Percentiles rank a stretch among this genome's conserved stretches.
These are phyloP conservation scores for Bombus affinis DNA, from an alignment of 1,140 invertebrate genomes.

Conservation along the genomic window DNA sequence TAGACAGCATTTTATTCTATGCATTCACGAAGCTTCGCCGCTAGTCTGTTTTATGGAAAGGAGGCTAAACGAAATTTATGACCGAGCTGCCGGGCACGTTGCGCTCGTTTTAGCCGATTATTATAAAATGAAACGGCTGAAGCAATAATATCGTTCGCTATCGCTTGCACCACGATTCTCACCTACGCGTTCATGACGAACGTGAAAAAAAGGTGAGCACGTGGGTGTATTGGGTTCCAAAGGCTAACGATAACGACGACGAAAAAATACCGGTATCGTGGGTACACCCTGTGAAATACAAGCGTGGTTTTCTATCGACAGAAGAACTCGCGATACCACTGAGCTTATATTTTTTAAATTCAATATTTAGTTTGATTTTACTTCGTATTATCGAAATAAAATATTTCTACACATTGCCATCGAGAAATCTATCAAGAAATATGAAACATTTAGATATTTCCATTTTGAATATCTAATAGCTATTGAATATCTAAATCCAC, in stretches of 20 bases:
- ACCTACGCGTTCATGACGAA: slow-evolving; percentile 4
- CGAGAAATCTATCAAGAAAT: too few relatives aligned
- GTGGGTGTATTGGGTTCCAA: slow-evolving; percentile 22
- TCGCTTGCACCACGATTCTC: neutral
- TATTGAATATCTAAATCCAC: too few relatives aligned
- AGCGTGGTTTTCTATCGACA: slow-evolving; percentile 5
- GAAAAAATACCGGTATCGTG: neutral
- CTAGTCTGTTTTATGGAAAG: neutral
- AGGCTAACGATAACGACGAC: slow-evolving; percentile 22
- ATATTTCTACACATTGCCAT: too few relatives aligned
- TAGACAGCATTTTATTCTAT: neutral
- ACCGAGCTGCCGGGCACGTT: neutral
- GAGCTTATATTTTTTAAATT: too few relatives aligned
- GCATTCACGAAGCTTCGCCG: neutral
- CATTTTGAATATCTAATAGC: too few relatives aligned
- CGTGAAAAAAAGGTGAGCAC: neutral
- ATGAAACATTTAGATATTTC: too few relatives aligned
- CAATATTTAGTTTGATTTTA: neutral
- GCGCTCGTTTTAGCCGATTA: neutral
- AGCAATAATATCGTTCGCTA: neutral
- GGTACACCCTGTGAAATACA: neutral
- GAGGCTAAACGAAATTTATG: neutral
- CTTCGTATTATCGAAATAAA: neutral
- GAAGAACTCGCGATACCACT: neutral
- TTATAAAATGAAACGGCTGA: neutral